Conservation (phyloP, 1,140 invertebrate species). For the Vollenhovia emeryi region DNA sequence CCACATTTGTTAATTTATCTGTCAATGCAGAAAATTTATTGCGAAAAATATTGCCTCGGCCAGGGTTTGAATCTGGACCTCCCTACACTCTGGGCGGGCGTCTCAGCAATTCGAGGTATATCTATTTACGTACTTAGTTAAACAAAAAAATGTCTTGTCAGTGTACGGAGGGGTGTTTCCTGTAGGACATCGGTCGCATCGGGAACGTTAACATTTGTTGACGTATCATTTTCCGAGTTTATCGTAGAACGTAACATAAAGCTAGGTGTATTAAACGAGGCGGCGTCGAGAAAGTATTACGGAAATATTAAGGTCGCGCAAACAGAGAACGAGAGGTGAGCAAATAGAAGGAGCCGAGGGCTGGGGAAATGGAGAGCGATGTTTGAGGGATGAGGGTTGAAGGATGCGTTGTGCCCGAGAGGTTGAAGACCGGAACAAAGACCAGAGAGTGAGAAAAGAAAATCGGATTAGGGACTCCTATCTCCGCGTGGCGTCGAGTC, state of each 20-base stretch:
- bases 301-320: conserved; percentile 51
- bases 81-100: too few relatives aligned
- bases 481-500: neutral
- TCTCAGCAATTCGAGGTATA: too few relatives aligned
- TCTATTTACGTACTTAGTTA: too few relatives aligned
- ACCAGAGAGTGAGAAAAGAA: conserved; percentile 33
- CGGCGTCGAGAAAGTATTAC: conserved; percentile 33
- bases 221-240: conserved; percentile 36
- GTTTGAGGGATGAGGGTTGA: conserved; percentile 7
- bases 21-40: too few relatives aligned
- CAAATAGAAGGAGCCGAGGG: conserved; percentile 11
- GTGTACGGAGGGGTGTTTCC: neutral
- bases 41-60: too few relatives aligned
- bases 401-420: conserved; percentile 34
- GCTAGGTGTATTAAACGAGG: conserved; percentile 17
- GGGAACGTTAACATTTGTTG: conserved; percentile 14
- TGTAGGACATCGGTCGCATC: neutral
- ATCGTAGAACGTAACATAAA: conserved; percentile 27
- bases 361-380: conserved; percentile 20
- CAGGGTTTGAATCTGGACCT: too few relatives aligned
- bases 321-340: conserved; percentile 31
- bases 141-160: too few relatives aligned
- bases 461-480: conserved; percentile 35
- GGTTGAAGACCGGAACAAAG: conserved; percentile 36
- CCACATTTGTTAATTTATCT: too few relatives aligned